phyloP scores from a whole-genome alignment of 2,113 vertebrate genomes.

The Leucoraja erinaceus region DNA sequence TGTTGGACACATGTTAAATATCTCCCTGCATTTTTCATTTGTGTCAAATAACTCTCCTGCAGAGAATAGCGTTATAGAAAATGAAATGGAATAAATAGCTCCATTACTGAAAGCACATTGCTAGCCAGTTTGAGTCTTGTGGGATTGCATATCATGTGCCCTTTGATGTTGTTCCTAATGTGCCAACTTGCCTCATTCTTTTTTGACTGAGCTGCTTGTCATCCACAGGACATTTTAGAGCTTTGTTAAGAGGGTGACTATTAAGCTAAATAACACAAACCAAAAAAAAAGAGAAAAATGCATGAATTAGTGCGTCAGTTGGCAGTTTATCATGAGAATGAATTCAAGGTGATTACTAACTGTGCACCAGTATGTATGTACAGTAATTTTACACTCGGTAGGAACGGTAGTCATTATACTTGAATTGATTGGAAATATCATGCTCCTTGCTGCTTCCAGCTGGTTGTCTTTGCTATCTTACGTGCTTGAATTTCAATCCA shows the following conservation, averaged over 20 bases:
- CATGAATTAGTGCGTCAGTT: neutral
- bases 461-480: neutral
- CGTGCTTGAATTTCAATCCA: neutral
- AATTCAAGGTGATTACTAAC: neutral
- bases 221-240: neutral
- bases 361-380: neutral
- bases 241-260: neutral
- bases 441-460: neutral
- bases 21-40: neutral
- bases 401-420: neutral
- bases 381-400: neutral
- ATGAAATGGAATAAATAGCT: neutral
- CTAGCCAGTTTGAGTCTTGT: neutral
- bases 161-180: neutral
- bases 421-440: neutral
- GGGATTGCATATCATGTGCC: neutral
- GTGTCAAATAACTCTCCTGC: neutral
- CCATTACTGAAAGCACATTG: neutral
- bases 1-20: constrained; percentile 26
- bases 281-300: neutral
- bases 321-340: neutral
- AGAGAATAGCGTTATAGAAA: neutral
- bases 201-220: neutral
- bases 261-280: neutral
- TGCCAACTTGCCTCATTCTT: no score